Evolutionary conservation across 23 tunicate species (phyloP).

Genomic region (Clavelina lepadiformis): DNA sequence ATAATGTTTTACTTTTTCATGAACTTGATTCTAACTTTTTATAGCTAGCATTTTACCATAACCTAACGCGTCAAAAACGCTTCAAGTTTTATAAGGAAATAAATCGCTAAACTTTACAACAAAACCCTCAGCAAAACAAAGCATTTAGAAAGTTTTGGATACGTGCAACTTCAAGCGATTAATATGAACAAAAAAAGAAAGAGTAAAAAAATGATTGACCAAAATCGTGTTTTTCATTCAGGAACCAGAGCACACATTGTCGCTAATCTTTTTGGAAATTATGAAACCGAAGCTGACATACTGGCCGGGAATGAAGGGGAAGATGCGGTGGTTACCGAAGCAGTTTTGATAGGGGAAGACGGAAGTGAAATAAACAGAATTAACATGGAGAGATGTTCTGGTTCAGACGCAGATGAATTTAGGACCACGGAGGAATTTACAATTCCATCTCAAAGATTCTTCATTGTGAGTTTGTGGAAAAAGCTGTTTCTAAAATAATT

Average conservation of each 20-base stretch:
- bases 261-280: constrained; percentile 11
- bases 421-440: constrained; percentile 1
- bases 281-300: neutral
- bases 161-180: too few relatives aligned
- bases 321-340: constrained; percentile 3
- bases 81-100: too few relatives aligned
- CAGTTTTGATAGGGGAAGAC: neutral
- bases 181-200: too few relatives aligned
- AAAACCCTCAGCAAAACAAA: too few relatives aligned
- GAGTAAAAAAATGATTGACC: neutral
- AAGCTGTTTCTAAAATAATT: neutral
- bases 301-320: neutral
- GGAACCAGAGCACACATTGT: constrained; percentile 4
- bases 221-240: neutral
- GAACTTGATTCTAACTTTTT: too few relatives aligned
- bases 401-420: constrained; percentile 7
- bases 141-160: too few relatives aligned
- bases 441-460: constrained; percentile 19
- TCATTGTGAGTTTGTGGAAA: constrained; percentile 27
- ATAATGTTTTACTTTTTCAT: neutral
- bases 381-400: neutral
- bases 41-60: too few relatives aligned
- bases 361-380: neutral
- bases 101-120: too few relatives aligned
- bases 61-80: too few relatives aligned